Evolutionary conservation across 1,140 invertebrate species (phyloP), one percentile per base, ranked within the genome.

Genomic region (Drosophila grimshawi): DNA sequence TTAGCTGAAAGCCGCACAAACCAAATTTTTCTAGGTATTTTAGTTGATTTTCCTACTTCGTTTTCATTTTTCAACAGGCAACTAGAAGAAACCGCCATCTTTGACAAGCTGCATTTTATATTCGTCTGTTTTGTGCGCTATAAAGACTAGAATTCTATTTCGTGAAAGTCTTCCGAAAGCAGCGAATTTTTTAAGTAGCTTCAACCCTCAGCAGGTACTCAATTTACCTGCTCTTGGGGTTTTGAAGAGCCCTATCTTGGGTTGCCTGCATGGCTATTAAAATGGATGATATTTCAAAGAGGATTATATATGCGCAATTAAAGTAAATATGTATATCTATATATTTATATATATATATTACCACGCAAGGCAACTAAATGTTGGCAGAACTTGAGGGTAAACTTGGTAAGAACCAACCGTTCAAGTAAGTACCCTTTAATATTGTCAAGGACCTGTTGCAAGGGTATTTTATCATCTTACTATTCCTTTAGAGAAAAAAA

Each of bases 41-140:
- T 8, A 43, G 39, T 43, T 43, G 39, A 43, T 43, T 43, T 43
- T 43, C n/a, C n/a, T n/a, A 43, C 39, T 43, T 43, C n/a, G 39
- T 43, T 8, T 4, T n/a, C 39, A n/a, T n/a, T 19, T 19, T 19
- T 19, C 19, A 19, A 19, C 19, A 43, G n/a, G 39, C 1, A 43
- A 43, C 39, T 43, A 43, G 10, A 43, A 43, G n/a, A 10, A n/a
- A 43, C 10, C 10, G 39, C 39, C n/a, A 10, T 43, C 39, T 43
- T n/a, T 43, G 39, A 43, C 39, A 43, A 19, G 19, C 19, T 19
- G 19, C 19, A 19, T 19, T 19, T 19, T 19, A 19, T 19, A 19
- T 19, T 19, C 19, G 19, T 19, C 19, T 43, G n/a, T n/a, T 43
- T 43, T 43, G 39, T n/a, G 19, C 19, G 19, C 19, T 19, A 19